Percentiles rank a stretch among this genome's conserved stretches.
phyloP scores from a whole-genome alignment of 1,140 invertebrate species.

The Campoletis sonorensis region DNA sequence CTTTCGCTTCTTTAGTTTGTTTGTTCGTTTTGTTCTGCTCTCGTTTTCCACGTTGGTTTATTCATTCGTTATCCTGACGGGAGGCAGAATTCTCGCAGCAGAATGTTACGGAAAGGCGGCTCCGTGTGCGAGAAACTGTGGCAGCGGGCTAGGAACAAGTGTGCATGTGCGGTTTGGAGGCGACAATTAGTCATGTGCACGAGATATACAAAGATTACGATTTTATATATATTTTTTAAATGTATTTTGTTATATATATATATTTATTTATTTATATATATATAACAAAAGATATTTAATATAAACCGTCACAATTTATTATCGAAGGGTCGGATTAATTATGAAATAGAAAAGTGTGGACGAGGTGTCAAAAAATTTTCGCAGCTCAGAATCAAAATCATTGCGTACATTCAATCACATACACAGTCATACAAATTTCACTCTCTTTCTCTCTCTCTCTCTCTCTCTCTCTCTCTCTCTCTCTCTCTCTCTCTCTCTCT shows the following conservation, averaged over 20 bases:
- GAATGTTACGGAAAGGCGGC: neutral
- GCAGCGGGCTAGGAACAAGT: slow-evolving; percentile 57
- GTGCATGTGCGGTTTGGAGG: neutral
- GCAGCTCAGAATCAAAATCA: neutral
- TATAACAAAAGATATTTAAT: neutral
- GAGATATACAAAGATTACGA: slow-evolving; percentile 53
- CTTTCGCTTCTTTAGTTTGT: too few species aligned
- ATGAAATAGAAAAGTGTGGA: too few species aligned
- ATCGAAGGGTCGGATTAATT: too few species aligned
- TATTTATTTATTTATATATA: neutral
- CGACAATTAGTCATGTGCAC: slow-evolving; percentile 57
- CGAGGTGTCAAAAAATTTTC: too few species aligned
- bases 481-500: neutral
- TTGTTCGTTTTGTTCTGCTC: too few species aligned
- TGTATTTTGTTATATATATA: too few species aligned
- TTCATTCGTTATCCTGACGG: neutral
- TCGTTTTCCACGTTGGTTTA: too few species aligned
- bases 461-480: neutral
- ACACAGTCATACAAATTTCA: neutral
- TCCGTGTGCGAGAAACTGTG: slow-evolving; percentile 38
- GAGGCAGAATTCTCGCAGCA: too few species aligned
- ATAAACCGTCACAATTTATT: too few species aligned
- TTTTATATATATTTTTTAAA: slow-evolving; percentile 2
- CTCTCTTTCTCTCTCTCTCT: too few species aligned
- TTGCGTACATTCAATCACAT: neutral